phyloP scores from a whole-genome alignment of 2,797 vertebrate genomes.

The Menidia menidia region DNA sequence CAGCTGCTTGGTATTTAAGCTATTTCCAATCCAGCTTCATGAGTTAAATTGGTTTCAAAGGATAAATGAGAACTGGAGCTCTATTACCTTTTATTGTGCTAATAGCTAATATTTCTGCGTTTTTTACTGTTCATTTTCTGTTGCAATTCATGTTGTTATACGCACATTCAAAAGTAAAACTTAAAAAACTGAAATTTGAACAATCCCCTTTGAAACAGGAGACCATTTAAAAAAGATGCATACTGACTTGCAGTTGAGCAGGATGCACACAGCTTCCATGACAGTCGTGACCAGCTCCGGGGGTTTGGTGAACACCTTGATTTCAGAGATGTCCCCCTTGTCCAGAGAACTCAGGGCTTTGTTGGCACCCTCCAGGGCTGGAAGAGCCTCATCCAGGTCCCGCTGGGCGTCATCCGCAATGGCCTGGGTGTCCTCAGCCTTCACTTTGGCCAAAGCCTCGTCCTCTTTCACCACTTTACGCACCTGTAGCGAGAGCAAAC shows the following conservation, averaged over 20 bases:
- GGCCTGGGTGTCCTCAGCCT: conserved; percentile 88
- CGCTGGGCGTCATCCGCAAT: conserved; percentile 87
- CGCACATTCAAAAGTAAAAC: no score
- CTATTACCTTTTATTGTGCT: not conserved
- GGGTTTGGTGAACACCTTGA: conserved; percentile 89
- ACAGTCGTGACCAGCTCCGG: conserved; percentile 89
- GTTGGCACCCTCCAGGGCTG: conserved; percentile 84
- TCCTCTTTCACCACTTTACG: conserved; percentile 1
- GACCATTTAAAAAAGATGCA: conserved; percentile 7
- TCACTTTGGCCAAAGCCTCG: conserved; percentile 81
- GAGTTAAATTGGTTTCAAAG: not conserved
- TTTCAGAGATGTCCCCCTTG: conserved; percentile 90
- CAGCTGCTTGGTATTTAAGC: not conserved
- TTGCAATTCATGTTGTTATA: no score
- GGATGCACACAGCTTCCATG: conserved; percentile 89
- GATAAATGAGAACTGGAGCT: not conserved
- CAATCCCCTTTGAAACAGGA: no score
- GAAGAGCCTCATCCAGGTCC: conserved; percentile 87
- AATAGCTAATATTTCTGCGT: not conserved
- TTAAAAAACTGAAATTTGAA: no score
- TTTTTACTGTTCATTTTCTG: no score
- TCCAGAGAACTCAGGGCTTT: conserved; percentile 87
- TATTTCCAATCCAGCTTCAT: not conserved
- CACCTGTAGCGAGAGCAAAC: not conserved
- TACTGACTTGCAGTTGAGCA: conserved; percentile 87